phyloP scores from a whole-genome alignment of 2,113 vertebrate genomes.

The Pelodiscus sinensis region DNA sequence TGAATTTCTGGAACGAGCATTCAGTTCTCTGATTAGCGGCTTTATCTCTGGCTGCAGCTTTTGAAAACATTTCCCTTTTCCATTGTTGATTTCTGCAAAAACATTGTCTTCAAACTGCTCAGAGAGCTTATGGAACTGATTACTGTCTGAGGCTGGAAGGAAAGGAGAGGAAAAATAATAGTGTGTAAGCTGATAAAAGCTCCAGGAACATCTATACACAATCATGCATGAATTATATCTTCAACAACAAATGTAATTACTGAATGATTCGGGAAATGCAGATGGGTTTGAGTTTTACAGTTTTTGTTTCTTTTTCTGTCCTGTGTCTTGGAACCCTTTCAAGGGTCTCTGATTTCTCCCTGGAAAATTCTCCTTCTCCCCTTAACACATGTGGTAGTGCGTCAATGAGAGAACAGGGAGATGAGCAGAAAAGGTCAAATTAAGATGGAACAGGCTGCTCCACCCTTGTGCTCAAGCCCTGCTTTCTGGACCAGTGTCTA shows the following conservation, averaged over 20 bases:
- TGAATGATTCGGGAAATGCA: conserved; percentile 50
- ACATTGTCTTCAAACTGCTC: conserved; percentile 56
- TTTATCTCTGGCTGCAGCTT: conserved; percentile 36
- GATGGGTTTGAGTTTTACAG: conserved; percentile 44
- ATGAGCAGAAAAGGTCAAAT: neutral
- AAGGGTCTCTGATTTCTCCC: conserved; percentile 48
- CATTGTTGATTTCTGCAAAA: conserved; percentile 34
- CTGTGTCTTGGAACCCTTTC: conserved; percentile 58
- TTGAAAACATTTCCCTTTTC: conserved; percentile 47
- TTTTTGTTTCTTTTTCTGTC: conserved; percentile 55
- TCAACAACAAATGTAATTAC: conserved; percentile 65
- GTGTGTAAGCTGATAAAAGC: neutral
- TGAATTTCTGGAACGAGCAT: conserved; percentile 5
- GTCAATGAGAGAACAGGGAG: neutral
- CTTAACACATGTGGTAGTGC: neutral
- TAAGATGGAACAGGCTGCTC: neutral
- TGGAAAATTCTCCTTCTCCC: neutral
- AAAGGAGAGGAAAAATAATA: conserved; percentile 41
- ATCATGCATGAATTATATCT: conserved; percentile 57
- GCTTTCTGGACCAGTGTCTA: neutral
- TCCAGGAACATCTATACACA: conserved; percentile 65
- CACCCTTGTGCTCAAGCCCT: neutral
- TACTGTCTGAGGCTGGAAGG: conserved; percentile 32
- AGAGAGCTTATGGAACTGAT: conserved; percentile 43
- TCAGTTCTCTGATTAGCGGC: conserved; percentile 22